Evolutionary conservation across 2,113 vertebrate species (phyloP).

Genomic region (Fukomys damarensis): DNA sequence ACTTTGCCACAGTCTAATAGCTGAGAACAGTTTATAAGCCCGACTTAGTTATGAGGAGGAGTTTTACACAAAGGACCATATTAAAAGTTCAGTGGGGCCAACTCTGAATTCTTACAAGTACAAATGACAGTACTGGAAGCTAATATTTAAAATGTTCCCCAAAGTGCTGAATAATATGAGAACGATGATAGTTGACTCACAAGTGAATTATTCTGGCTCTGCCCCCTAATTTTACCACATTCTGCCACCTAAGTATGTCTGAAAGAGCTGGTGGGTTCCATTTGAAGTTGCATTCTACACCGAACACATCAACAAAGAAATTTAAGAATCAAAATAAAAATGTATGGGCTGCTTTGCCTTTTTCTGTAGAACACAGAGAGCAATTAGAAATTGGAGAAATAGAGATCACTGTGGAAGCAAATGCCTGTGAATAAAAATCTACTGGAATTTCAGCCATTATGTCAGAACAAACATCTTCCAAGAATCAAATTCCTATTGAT

Average conservation of each 20-base stretch:
- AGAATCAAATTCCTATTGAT: constrained; percentile 59
- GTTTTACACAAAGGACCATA: background rate
- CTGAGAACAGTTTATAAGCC: background rate
- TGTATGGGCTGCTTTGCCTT: background rate
- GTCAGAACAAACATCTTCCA: constrained; percentile 33
- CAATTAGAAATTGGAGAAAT: background rate
- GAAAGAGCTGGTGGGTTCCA: background rate
- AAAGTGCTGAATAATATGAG: background rate
- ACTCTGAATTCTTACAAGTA: background rate
- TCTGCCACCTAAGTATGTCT: background rate
- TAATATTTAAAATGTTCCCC: background rate
- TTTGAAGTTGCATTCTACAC: background rate
- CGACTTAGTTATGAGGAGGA: background rate
- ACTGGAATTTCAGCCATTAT: constrained; percentile 21
- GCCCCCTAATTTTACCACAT: background rate
- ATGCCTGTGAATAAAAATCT: constrained; percentile 47
- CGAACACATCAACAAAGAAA: background rate
- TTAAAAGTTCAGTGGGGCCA: background rate
- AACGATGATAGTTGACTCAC: background rate
- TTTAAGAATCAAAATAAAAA: constrained; percentile 30
- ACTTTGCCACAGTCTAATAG: background rate
- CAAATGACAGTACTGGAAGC: background rate
- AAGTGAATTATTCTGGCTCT: no score
- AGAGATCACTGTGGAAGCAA: background rate
- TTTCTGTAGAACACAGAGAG: background rate